Evolutionary conservation across 2,797 vertebrate genomes (phyloP).

Genomic region (Sebastes kiyomatsui): DNA sequence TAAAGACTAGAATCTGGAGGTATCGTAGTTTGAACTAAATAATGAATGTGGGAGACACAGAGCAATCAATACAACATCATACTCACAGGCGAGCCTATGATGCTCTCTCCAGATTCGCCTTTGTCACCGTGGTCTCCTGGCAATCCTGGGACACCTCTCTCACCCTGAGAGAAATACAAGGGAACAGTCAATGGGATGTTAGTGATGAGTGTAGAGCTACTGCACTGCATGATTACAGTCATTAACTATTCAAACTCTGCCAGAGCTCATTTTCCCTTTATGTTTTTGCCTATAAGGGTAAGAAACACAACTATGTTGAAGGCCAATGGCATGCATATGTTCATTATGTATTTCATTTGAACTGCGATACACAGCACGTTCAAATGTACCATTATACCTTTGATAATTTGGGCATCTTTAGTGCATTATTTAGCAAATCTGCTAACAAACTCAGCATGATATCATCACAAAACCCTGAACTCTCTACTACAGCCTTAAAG

Average conservation of each 20-base stretch:
- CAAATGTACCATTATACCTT: not conserved
- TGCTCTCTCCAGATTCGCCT: slow-evolving; percentile 87
- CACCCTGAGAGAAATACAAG: slow-evolving; percentile 84
- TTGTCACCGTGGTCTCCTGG: slow-evolving; percentile 92
- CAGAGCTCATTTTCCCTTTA: slow-evolving; percentile 31
- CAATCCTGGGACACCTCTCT: slow-evolving; percentile 93
- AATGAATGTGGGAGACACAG: slow-evolving; percentile 31
- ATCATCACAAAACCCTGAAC: not conserved
- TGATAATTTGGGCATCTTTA: not conserved
- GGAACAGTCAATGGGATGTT: slow-evolving; percentile 15
- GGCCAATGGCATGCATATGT: slow-evolving; percentile 8
- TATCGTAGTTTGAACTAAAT: slow-evolving; percentile 29
- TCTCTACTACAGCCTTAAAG: not conserved
- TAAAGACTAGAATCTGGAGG: slow-evolving; percentile 6
- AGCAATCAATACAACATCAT: slow-evolving; percentile 36
- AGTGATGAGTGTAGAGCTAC: slow-evolving; percentile 19
- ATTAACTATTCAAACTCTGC: slow-evolving; percentile 56
- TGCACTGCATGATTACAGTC: slow-evolving; percentile 20
- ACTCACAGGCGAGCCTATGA: slow-evolving; percentile 89
- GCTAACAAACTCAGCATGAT: not conserved
- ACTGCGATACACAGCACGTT: not conserved
- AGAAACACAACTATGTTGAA: slow-evolving; percentile 8
- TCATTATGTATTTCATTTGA: slow-evolving; percentile 37
- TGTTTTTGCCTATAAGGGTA: slow-evolving; percentile 17
- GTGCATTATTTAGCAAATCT: not conserved